Evolutionary conservation across 1,140 invertebrate genomes (phyloP).

Genomic region (Helicoverpa armigera): DNA sequence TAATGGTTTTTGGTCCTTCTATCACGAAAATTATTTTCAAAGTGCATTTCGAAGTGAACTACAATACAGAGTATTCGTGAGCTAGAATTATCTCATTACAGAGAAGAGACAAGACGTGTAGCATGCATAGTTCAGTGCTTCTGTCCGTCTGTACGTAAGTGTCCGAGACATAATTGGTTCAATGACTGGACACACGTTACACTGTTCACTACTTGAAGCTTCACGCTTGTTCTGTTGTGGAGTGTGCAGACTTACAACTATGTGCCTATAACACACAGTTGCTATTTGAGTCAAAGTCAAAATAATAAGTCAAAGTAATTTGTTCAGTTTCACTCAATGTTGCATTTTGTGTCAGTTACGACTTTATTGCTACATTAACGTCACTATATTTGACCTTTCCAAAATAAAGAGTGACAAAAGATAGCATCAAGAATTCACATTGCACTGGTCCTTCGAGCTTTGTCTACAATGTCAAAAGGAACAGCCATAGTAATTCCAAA

Average conservation of each 20-base stretch:
- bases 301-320: conserved; percentile 37
- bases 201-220: conserved; percentile 13
- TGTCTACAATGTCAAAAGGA: too few relatives aligned
- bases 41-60: neutral
- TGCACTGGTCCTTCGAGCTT: too few relatives aligned
- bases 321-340: neutral
- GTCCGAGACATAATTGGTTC: conserved; percentile 37
- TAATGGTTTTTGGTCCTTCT: neutral
- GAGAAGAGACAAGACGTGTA: conserved; percentile 40
- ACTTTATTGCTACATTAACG: neutral
- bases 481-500: too few relatives aligned
- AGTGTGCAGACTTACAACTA: neutral
- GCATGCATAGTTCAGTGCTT: conserved; percentile 28
- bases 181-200: conserved; percentile 43
- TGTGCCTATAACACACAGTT: neutral
- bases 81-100: conserved; percentile 25
- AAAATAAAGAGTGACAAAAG: too few relatives aligned
- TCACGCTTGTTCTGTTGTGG: neutral
- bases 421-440: too few relatives aligned
- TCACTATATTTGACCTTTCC: too few relatives aligned
- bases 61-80: neutral
- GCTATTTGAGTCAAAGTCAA: conserved; percentile 21
- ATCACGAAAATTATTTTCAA: neutral
- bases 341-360: neutral
- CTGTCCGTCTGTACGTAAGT: conserved; percentile 38